These are phyloP conservation scores for Leptopilina clavipes DNA, from an alignment of 1,140 invertebrate species.

Conservation along the genomic window DNA sequence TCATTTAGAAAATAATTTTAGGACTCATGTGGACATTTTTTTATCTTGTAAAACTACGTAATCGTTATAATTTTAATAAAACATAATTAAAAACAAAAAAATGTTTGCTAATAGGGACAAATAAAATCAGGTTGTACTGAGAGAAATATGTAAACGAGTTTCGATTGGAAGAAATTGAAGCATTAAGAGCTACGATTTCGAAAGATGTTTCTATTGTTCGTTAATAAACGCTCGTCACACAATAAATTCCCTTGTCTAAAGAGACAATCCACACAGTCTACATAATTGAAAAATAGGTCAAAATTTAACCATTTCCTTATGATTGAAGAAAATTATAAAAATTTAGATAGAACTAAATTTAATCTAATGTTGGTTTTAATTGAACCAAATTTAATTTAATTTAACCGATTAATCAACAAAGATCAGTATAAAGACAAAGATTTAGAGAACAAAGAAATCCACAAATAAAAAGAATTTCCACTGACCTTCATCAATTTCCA, in stretches of 20 bases:
- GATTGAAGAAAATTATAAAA: neutral
- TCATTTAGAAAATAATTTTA: too few relatives aligned
- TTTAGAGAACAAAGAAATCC: neutral
- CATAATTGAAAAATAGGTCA: constrained; percentile 15
- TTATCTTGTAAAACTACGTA: too few relatives aligned
- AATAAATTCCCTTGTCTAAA: neutral
- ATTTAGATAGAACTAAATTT: neutral
- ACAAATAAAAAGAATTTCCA: neutral
- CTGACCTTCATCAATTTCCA: neutral
- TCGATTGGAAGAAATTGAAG: constrained; percentile 11
- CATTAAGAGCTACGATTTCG: neutral
- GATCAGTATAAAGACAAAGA: neutral
- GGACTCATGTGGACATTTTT: too few relatives aligned
- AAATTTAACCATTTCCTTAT: neutral
- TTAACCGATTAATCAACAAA: neutral
- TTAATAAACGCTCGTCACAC: neutral
- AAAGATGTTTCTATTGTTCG: constrained; percentile 19
- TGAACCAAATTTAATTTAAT: neutral
- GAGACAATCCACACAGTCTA: neutral
- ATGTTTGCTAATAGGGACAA: neutral
- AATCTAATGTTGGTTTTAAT: too few relatives aligned
- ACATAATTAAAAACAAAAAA: too few relatives aligned
- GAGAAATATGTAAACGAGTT: neutral
- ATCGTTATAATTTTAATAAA: too few relatives aligned
- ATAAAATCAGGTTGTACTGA: neutral